phyloP scores from a whole-genome alignment of 2,797 vertebrate species.

The Sphenodon punctatus region DNA sequence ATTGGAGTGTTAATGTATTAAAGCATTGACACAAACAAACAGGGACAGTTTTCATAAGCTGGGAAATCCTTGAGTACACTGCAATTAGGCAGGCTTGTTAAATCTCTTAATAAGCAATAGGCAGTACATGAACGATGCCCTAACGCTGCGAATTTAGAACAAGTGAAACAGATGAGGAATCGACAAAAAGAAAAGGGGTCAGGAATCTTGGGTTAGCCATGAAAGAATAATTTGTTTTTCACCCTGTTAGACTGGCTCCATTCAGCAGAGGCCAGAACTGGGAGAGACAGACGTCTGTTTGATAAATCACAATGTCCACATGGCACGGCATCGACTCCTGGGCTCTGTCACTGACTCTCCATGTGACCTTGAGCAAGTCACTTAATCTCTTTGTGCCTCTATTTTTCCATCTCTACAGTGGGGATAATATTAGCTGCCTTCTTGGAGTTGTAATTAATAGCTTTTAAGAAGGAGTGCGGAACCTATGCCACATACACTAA shows the following conservation, averaged over 20 bases:
- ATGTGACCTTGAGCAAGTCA: too few relatives aligned
- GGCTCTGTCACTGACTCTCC: neutral
- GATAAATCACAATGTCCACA: neutral
- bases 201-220: neutral
- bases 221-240: neutral
- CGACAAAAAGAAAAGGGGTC: neutral
- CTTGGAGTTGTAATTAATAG: too few relatives aligned
- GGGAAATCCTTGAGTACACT: constrained; percentile 44
- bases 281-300: neutral
- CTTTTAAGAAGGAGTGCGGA: too few relatives aligned
- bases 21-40: constrained; percentile 56
- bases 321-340: neutral
- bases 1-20: constrained; percentile 46
- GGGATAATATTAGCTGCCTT: too few relatives aligned
- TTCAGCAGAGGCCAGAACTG: neutral
- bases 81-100: constrained; percentile 43
- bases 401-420: too few relatives aligned
- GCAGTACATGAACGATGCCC: constrained; percentile 24
- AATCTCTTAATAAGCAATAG: constrained; percentile 46
- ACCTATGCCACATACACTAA: too few relatives aligned
- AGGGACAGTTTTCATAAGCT: constrained; percentile 31
- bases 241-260: neutral
- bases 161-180: neutral
- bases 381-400: accelerated
- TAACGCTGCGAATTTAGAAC: neutral